Evolutionary conservation across 2,113 vertebrate genomes (phyloP), one percentile per base, ranked within the genome.

Genomic region (Takifugu flavidus): DNA sequence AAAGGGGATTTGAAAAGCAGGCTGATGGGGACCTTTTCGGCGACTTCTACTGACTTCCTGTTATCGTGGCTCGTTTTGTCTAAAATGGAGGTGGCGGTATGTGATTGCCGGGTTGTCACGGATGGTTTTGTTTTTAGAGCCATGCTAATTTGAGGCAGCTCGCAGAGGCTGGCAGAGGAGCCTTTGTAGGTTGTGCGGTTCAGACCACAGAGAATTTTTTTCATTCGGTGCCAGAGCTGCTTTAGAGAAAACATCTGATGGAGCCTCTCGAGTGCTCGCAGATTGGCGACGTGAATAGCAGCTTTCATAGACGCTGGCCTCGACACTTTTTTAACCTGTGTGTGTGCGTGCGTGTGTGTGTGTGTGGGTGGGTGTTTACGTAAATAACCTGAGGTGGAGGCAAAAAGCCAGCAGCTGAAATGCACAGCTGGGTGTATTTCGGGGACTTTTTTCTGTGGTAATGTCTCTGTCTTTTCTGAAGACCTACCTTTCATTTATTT

Each of bases 231-330:
- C 86, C 81, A 86, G 59, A 66, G 67, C 60, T 81, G 78, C 77
- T 80, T 87, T 78, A 75, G 77, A 87, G 74, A 87, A 87, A 85
- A 89, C 86, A 82, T 82, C 72, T 73, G 82, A 87, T 82, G 75
- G 83, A 82, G 75, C 42, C 77, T 78, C 80, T 67, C 80, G 79
- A 82, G 79, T 84, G 82, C 80, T 88, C 84, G 70, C 75, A 89
- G 75, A 88, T 79, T 85, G 82, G 78, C 76, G 64, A 76, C 49
- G 52, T 89, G 82, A 90, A 89, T 83, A 79, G 85, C 53, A 72
- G 79, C 83, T 80, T 88, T 88, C 84, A 89, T 76, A 54, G 66
- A 70, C 28, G 14, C 78, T 56, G 28, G 62, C 53, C 59, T 57
- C 60, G 7, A 39, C 80, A 82, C 67, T 82, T 73, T 14, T 79